Conservation (phyloP, 2,797 vertebrate genomes). For the Otus scops region DNA sequence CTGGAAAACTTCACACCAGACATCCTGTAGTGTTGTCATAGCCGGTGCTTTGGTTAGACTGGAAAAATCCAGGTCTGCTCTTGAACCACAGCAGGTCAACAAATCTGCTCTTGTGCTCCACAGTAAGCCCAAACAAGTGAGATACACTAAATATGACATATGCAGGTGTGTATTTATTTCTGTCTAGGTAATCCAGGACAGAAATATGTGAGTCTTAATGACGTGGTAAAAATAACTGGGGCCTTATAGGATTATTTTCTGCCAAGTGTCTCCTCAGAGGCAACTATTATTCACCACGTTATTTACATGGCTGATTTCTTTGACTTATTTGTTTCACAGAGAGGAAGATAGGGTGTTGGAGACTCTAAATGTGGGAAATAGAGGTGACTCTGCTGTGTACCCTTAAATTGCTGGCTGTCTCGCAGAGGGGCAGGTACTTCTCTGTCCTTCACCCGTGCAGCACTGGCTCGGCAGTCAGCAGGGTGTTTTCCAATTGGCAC, state of each 20-base stretch:
- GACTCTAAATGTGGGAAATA: background rate
- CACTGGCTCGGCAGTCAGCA: background rate
- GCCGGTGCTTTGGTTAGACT: background rate
- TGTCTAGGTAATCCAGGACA: background rate
- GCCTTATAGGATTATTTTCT: background rate
- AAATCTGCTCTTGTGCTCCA: background rate
- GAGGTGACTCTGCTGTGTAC: background rate
- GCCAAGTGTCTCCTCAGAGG: background rate
- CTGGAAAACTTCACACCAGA: background rate
- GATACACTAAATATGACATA: background rate
- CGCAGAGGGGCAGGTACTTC: fast-evolving
- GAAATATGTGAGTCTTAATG: background rate
- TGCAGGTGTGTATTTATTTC: background rate
- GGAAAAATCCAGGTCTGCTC: background rate
- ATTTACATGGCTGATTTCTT: background rate
- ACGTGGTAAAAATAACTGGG: background rate
- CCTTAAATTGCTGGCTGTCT: background rate
- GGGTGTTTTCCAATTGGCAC: background rate
- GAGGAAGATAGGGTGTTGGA: background rate
- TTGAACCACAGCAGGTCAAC: background rate
- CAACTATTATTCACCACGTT: background rate
- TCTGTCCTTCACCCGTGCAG: fast-evolving
- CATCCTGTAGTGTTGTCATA: background rate
- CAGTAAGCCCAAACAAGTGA: background rate
- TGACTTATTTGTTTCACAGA: fast-evolving